A percentile compares a stretch with the other conserved stretches of the same genome.
These are phyloP conservation scores for Polyommatus iphigenia DNA, from an alignment of 2,888 invertebrate genomes.

Conservation along the genomic window DNA sequence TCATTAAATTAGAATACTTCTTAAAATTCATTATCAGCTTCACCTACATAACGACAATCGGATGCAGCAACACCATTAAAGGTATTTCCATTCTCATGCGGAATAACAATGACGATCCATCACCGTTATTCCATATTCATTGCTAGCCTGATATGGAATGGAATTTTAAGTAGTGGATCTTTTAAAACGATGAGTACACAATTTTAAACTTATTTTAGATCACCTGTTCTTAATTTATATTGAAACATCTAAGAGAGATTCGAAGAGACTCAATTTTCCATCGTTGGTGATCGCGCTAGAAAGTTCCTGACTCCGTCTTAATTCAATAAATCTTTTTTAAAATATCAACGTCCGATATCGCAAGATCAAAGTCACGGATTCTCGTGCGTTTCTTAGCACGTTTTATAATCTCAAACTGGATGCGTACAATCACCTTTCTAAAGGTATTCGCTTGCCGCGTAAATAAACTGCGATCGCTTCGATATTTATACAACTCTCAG, in stretches of 20 bases:
- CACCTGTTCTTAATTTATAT: not conserved
- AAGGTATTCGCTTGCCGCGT: slow-evolving; percentile 8
- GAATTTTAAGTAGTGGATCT: slow-evolving; percentile 14
- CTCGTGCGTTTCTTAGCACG: slow-evolving; percentile 9
- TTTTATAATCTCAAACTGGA: not conserved
- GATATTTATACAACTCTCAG: not conserved
- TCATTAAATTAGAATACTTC: not conserved
- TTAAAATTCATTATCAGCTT: slow-evolving; percentile 3
- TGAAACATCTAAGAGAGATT: not conserved
- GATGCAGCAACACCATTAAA: slow-evolving; percentile 28
- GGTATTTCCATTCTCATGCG: slow-evolving; percentile 22
- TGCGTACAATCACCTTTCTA: slow-evolving; percentile 27
- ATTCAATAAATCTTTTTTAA: not conserved
- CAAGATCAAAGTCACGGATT: slow-evolving; percentile 24
- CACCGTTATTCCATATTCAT: slow-evolving; percentile 22
- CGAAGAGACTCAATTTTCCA: not conserved
- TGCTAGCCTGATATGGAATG: slow-evolving; percentile 8
- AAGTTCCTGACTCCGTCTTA: not conserved
- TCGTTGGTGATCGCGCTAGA: not conserved
- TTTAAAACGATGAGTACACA: not conserved
- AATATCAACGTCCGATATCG: slow-evolving; percentile 18
- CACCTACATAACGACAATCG: slow-evolving; percentile 10
- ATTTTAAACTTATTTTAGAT: not conserved
- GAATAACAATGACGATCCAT: slow-evolving; percentile 26
- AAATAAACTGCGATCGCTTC: slow-evolving; percentile 3